Conservation (phyloP, 1,140 invertebrate species). For the Pogonomyrmex californicus region DNA sequence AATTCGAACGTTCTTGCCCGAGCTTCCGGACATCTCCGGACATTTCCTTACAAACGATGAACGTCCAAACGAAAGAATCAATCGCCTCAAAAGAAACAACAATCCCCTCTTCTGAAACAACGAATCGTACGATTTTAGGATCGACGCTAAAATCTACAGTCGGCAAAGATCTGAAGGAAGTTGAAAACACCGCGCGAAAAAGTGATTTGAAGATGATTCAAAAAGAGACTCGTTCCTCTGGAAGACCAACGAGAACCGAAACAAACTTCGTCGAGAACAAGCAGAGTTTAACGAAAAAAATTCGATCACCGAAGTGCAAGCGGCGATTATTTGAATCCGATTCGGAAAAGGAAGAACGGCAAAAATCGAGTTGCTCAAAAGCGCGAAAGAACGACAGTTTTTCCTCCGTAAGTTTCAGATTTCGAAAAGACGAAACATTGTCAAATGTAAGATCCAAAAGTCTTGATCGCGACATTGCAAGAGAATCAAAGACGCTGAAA, state of each 20-base stretch:
- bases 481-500: not conserved
- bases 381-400: slow-evolving; percentile 24
- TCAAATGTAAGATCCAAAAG: not conserved
- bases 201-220: not conserved
- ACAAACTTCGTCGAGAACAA: slow-evolving; percentile 58
- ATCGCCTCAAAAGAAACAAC: not conserved
- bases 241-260: slow-evolving; percentile 37
- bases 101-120: not conserved
- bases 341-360: slow-evolving; percentile 14
- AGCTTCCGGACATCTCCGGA: not conserved
- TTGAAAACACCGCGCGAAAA: not conserved
- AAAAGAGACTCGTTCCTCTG: not conserved
- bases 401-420: not conserved
- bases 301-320: slow-evolving; percentile 68
- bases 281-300: slow-evolving; percentile 11
- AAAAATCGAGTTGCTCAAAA: slow-evolving; percentile 24
- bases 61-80: not conserved
- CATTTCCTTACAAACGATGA: slow-evolving; percentile 32
- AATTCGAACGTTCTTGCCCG: slow-evolving; percentile 30
- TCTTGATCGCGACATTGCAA: not conserved
- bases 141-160: slow-evolving; percentile 7
- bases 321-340: slow-evolving; percentile 72
- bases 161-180: not conserved
- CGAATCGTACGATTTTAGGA: not conserved
- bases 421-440: slow-evolving; percentile 17